Evolutionary conservation across 2,888 invertebrate species (phyloP), one percentile per base, ranked within the genome.

Genomic region (Thymelicus lineola): DNA sequence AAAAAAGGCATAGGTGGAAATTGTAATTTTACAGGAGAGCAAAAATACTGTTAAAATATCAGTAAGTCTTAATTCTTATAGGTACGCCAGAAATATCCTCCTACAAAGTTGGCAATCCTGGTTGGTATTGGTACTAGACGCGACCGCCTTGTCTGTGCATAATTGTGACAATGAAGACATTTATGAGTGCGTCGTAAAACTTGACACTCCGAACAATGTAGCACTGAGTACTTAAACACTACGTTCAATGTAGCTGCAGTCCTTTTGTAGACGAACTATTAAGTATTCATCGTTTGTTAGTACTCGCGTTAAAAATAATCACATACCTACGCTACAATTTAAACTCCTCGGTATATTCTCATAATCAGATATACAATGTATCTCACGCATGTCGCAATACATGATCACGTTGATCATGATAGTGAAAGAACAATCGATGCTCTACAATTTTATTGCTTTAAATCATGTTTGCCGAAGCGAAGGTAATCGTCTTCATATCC

Each of bases 151-250:
- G 75, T 77, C 75, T 77, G 80, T 78, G 80, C 80, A 85, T 82
- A 84, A 88, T 86, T 86, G 85, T 86, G 85, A 90, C 90, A 88
- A 88, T 88, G 85, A 86, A 87, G 85, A 85, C 84, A 87, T 87
- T 84, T 85, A 89, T 88, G 86, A 85, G 88, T 89, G 87, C 88
- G 84, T 87, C 90, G 89, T 89, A 90, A 89, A 89, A 89, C 86
- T 86, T 86, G 82, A 86, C 82, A 86, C 83, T 82, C 79, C 80
- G 84, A 82, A 88, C 84, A 89, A 86, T 86, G 85, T 86, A 84
- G 53, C 53, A n/a, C n/a, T n/a, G n/a, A n/a, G n/a, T n/a, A n/a
- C n/a, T n/a, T n/a, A n/a, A n/a, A n/a, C n/a, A n/a, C n/a, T n/a
- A n/a, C n/a, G n/a, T n/a, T n/a, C n/a, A n/a, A n/a, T n/a, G 85